These are phyloP conservation scores for Eupithecia centaureata DNA, from an alignment of 2,888 invertebrate genomes.

Conservation along the genomic window DNA sequence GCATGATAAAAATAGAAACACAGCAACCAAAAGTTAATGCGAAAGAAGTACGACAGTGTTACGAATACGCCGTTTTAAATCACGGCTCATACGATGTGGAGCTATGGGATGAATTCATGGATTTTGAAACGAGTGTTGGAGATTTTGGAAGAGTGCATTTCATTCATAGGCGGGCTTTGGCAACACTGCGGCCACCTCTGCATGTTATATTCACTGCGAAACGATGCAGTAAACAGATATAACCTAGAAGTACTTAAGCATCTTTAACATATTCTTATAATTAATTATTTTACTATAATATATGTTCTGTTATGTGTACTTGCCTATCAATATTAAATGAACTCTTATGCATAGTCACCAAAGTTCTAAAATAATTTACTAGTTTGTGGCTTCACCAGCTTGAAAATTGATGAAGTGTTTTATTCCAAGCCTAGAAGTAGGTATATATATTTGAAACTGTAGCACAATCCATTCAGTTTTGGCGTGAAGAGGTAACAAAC, in stretches of 20 bases:
- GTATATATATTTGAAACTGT: too few species aligned
- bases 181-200: constrained; percentile 79
- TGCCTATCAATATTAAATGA: not conserved
- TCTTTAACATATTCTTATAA: not conserved
- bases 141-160: constrained; percentile 81
- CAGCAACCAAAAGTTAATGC: constrained; percentile 72
- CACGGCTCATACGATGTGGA: constrained; percentile 87
- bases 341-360: not conserved
- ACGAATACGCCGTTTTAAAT: constrained; percentile 85
- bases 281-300: not conserved
- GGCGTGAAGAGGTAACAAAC: too few species aligned
- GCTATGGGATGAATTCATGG: constrained; percentile 89
- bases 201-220: constrained; percentile 82
- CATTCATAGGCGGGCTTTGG: constrained; percentile 86
- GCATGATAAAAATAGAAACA: constrained; percentile 85
- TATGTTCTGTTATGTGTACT: constrained; percentile 14
- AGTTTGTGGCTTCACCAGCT: too few species aligned
- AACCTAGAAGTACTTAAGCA: too few species aligned
- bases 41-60: constrained; percentile 83
- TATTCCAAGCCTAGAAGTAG: too few species aligned
- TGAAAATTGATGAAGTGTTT: too few species aligned
- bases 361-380: too few species aligned
- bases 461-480: too few species aligned
- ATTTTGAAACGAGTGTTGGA: constrained; percentile 87
- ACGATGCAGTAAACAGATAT: constrained; percentile 46